These are phyloP conservation scores for Poecilobothrus nobilitatus DNA, from an alignment of 2,888 invertebrate genomes.

Conservation along the genomic window DNA sequence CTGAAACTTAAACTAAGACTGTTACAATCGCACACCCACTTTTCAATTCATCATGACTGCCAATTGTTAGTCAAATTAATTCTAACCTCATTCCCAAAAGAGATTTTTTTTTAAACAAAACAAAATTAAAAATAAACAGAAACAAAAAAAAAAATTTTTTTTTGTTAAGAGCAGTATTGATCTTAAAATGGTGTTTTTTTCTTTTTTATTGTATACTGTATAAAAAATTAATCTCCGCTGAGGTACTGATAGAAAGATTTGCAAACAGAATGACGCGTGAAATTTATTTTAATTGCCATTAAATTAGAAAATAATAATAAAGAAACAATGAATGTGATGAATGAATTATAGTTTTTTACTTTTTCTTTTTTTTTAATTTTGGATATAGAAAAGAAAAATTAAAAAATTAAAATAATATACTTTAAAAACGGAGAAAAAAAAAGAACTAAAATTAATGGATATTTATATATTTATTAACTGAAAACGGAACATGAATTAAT, in stretches of 20 bases:
- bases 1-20: background rate
- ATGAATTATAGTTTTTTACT: background rate
- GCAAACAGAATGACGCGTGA: constrained; percentile 2
- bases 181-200: too few species aligned
- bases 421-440: too few species aligned
- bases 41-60: constrained; percentile 2
- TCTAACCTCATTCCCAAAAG: constrained; percentile 4
- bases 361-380: too few species aligned
- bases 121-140: too few species aligned
- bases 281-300: constrained; percentile 4
- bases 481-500: too few species aligned
- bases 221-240: too few species aligned
- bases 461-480: too few species aligned
- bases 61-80: constrained; percentile 6
- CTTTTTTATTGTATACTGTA: too few species aligned
- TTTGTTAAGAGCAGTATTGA: too few species aligned
- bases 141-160: too few species aligned
- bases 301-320: background rate
- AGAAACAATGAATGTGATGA: background rate
- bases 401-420: background rate
- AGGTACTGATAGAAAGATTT: too few species aligned
- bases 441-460: too few species aligned
- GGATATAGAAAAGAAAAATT: background rate
- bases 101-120: background rate
- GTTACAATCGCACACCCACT: background rate